phyloP scores from a whole-genome alignment of 2,113 vertebrate species.

The Notarius quadriscutis region DNA sequence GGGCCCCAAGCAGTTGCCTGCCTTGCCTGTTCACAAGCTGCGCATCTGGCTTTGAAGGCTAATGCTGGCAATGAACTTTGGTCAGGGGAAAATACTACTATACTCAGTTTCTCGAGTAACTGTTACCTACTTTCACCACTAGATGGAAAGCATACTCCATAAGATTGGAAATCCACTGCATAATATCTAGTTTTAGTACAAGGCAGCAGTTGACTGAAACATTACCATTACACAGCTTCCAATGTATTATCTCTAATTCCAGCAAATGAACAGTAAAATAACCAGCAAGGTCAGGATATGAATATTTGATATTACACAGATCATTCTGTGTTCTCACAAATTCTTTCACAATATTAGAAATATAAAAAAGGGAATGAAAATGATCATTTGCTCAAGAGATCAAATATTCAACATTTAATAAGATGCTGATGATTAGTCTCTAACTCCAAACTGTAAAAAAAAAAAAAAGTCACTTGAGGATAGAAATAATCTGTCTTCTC shows the following conservation, averaged over 20 bases:
- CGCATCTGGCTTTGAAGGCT: background rate
- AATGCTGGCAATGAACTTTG: background rate
- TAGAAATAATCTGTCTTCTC: background rate
- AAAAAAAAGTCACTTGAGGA: background rate
- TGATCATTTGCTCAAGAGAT: background rate
- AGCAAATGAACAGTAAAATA: background rate
- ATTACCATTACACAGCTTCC: background rate
- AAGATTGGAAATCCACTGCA: background rate
- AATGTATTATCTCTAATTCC: background rate
- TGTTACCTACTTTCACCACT: conserved; percentile 32
- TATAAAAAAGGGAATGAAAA: background rate
- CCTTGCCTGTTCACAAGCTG: too few relatives aligned
- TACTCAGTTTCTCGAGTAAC: background rate
- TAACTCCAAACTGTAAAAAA: background rate
- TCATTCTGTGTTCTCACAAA: background rate
- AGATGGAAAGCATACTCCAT: conserved; percentile 44
- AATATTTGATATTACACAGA: background rate
- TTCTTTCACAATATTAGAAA: background rate
- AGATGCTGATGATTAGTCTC: background rate
- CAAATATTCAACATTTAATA: background rate
- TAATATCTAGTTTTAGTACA: background rate
- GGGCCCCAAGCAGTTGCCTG: too few relatives aligned
- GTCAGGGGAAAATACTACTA: too few relatives aligned
- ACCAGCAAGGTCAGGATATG: background rate
- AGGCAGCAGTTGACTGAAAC: background rate